Conservation (phyloP, 2,888 invertebrate genomes). For the Graphium colonna region DNA sequence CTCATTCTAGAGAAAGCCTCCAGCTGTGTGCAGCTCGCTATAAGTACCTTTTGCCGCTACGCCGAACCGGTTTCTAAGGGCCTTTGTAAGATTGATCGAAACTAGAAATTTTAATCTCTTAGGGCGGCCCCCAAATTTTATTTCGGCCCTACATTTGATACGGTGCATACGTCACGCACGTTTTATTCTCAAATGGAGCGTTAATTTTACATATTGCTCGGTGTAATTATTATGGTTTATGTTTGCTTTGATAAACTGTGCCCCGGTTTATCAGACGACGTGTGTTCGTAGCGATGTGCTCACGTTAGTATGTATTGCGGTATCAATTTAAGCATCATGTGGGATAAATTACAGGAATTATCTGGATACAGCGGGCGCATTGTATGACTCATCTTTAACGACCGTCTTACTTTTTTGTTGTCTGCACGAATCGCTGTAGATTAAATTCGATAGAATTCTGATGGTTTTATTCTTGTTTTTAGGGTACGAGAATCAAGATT, state of each 20-base stretch:
- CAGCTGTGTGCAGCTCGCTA: neutral
- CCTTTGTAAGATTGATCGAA: slow-evolving; percentile 20
- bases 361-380: slow-evolving; percentile 9
- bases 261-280: slow-evolving; percentile 7
- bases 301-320: slow-evolving; percentile 16
- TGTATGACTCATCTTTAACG: slow-evolving; percentile 15
- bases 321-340: slow-evolving; percentile 10
- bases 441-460: neutral
- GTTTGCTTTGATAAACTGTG: slow-evolving; percentile 11
- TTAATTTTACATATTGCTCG: neutral
- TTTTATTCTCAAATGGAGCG: neutral
- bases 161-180: slow-evolving; percentile 9
- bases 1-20: slow-evolving; percentile 15
- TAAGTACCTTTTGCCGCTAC: slow-evolving; percentile 14
- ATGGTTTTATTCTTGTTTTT: slow-evolving; percentile 34
- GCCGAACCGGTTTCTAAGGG: slow-evolving; percentile 21
- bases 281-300: slow-evolving; percentile 4
- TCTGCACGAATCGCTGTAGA: neutral
- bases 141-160: slow-evolving; percentile 7
- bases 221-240: slow-evolving; percentile 1
- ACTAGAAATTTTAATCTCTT: slow-evolving; percentile 21
- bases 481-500: slow-evolving; percentile 96
- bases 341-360: slow-evolving; percentile 6
- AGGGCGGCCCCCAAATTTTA: slow-evolving; percentile 15
- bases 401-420: neutral